Evolutionary conservation across 2,113 vertebrate species (phyloP).

Genomic region (Brevimyrus niger): DNA sequence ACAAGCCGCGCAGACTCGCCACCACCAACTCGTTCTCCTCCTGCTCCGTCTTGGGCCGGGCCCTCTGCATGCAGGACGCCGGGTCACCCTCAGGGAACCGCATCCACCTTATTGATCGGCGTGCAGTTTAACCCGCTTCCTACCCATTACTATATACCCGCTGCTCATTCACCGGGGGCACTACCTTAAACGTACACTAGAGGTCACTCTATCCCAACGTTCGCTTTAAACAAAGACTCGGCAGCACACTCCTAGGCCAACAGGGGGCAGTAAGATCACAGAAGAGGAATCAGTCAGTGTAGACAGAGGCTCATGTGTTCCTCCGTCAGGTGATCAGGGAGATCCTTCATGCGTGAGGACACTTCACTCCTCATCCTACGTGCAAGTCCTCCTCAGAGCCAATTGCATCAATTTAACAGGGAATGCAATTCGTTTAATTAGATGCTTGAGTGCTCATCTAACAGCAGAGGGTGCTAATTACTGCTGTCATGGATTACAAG

Average conservation of each 20-base stretch:
- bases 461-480: neutral
- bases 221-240: neutral
- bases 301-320: neutral
- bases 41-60: conserved; percentile 79
- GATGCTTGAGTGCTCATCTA: neutral
- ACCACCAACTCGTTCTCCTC: conserved; percentile 88
- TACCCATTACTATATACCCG: neutral
- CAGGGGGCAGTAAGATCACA: neutral
- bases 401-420: neutral
- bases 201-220: neutral
- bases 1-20: conserved; percentile 71
- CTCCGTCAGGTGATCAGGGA: neutral
- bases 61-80: conserved; percentile 61
- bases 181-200: neutral
- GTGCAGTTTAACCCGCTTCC: neutral
- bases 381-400: neutral
- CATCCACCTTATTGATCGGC: neutral
- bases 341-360: neutral
- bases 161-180: neutral
- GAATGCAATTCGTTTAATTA: neutral
- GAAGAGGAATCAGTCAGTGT: neutral
- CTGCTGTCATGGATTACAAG: neutral
- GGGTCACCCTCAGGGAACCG: conserved; percentile 10
- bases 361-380: neutral
- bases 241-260: neutral